These are phyloP conservation scores for Adelognathus sp. DNA, from an alignment of 2,888 invertebrate genomes.

Conservation along the genomic window DNA sequence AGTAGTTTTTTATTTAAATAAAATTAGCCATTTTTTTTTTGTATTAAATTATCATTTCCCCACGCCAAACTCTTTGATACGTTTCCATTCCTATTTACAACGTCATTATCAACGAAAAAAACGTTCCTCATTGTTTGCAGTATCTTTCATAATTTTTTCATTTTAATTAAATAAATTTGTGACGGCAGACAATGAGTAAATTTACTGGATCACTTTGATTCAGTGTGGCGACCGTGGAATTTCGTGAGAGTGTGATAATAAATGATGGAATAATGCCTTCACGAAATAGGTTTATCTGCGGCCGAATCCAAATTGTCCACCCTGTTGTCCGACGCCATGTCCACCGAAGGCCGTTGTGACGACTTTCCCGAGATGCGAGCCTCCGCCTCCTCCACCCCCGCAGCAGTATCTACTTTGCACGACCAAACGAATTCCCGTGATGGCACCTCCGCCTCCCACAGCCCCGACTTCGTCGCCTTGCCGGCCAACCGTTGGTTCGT, in stretches of 20 bases:
- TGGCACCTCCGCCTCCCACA: slow-evolving; percentile 68
- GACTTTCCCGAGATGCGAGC: slow-evolving; percentile 56
- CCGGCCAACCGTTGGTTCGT: slow-evolving; percentile 53
- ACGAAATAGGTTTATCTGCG: slow-evolving; percentile 64
- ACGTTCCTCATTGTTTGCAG: no score
- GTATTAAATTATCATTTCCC: background rate
- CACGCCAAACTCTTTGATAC: no score
- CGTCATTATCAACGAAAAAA: no score
- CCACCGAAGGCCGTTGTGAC: slow-evolving; percentile 67
- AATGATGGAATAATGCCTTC: background rate
- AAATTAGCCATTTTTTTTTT: slow-evolving; percentile 24
- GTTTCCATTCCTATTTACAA: no score
- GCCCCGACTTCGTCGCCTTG: slow-evolving; percentile 63
- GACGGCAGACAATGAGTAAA: no score
- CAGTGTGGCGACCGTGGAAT: no score
- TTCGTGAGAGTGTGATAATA: no score
- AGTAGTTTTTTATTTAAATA: background rate
- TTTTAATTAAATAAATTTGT: no score
- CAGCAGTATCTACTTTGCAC: slow-evolving; percentile 61
- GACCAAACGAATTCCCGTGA: slow-evolving; percentile 62
- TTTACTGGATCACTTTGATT: no score
- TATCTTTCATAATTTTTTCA: no score
- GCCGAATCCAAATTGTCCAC: slow-evolving; percentile 66
- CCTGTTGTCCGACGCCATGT: slow-evolving; percentile 67
- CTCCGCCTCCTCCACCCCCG: slow-evolving; percentile 57